These are phyloP conservation scores for Scartelaos histophorus DNA, from an alignment of 2,113 vertebrate species.

Conservation along the genomic window DNA sequence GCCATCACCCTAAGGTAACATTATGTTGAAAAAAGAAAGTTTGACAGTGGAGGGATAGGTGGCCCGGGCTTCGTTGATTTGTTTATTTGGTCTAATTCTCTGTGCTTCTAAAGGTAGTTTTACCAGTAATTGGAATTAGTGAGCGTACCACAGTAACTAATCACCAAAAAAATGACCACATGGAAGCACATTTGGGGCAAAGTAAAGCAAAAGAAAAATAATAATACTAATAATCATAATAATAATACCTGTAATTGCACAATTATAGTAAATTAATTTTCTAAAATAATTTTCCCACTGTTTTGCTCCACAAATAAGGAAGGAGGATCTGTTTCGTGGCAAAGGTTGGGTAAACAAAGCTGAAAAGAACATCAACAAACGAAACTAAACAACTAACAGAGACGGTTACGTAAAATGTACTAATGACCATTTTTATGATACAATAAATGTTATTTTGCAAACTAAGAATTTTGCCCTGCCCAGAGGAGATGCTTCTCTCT, in stretches of 20 bases:
- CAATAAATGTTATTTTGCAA: not conserved
- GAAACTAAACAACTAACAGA: not conserved
- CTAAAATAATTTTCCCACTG: too few species aligned
- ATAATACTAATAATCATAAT: too few species aligned
- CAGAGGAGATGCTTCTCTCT: not conserved
- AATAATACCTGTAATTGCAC: not conserved
- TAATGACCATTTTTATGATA: not conserved
- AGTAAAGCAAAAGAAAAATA: not conserved
- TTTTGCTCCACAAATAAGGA: not conserved
- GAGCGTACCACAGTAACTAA: constrained; percentile 15
- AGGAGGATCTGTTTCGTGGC: not conserved
- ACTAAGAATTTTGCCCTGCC: not conserved
- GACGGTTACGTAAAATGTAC: not conserved
- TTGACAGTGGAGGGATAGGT: not conserved
- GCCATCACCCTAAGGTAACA: not conserved
- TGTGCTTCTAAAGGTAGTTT: not conserved
- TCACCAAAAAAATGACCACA: constrained; percentile 18
- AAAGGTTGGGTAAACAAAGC: not conserved
- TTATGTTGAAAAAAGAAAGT: not conserved
- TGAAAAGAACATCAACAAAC: not conserved
- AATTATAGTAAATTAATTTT: not conserved
- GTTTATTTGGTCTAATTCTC: not conserved
- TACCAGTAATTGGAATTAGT: not conserved
- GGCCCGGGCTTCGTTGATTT: not conserved
- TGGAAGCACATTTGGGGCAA: not conserved